Percentiles rank a stretch among this genome's conserved stretches.
Evolutionary conservation across 2,797 vertebrate genomes (phyloP).

Genomic region (Cyclura pinguis): DNA sequence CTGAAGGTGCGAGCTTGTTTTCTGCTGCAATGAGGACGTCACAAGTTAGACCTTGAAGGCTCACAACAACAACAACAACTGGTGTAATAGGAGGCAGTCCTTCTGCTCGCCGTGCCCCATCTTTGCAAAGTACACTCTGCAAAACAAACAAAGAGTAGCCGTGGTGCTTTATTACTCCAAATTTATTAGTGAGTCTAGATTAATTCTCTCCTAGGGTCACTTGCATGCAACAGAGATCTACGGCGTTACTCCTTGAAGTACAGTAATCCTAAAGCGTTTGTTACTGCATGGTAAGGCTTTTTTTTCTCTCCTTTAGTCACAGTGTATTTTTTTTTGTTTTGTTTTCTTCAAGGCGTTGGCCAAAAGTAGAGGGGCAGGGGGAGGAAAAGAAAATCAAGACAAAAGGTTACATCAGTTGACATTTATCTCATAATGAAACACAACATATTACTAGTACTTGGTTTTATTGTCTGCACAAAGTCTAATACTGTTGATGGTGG

Average conservation of each 20-base stretch:
- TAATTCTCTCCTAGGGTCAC: conserved; percentile 90
- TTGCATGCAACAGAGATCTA: conserved; percentile 93
- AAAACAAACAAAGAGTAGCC: conserved; percentile 66
- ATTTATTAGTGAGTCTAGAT: conserved; percentile 87
- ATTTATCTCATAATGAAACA: conserved; percentile 80
- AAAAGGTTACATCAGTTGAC: conserved; percentile 80
- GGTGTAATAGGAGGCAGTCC: rapidly evolving
- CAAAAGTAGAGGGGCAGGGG: conserved; percentile 51
- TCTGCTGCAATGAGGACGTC: no score
- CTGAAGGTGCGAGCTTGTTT: no score
- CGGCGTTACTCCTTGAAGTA: conserved; percentile 80
- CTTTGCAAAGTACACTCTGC: conserved; percentile 22
- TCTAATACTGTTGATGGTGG: conserved; percentile 88
- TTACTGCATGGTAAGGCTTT: conserved; percentile 86
- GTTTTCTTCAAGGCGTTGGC: conserved; percentile 80
- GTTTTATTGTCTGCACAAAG: conserved; percentile 84
- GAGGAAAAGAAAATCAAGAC: conserved; percentile 74
- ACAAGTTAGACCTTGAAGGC: no score
- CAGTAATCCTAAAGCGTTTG: conserved; percentile 83
- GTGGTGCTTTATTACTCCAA: conserved; percentile 75
- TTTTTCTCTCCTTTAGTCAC: conserved; percentile 83
- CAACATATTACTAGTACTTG: conserved; percentile 81
- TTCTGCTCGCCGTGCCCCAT: no score
- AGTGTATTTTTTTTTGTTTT: conserved; percentile 80
- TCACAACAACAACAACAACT: no score